Base-by-base conservation (phyloP, 1,140 invertebrate genomes). In the Rhyzopertha dominica region DNA sequence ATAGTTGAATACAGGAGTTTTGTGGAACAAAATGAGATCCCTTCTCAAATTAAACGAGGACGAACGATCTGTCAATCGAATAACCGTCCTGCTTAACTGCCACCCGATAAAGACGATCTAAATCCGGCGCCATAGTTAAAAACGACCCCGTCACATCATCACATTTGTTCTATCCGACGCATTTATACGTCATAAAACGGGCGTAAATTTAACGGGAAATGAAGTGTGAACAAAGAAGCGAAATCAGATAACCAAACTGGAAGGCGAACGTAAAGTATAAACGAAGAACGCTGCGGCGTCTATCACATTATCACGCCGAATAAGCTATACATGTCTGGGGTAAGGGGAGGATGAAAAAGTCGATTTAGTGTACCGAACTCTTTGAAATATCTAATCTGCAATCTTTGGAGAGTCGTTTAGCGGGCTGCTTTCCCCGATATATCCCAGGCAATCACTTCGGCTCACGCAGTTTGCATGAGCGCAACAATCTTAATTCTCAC, bases 381-480 rank as follows among this genome's bases (percentile, higher is more conserved):
- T 34, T 43, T 43, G 24, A 43, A 43, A 43, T 43, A 43, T 43
- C 41, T 43, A 43, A 43, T 43, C 41, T 43, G 26, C 41, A 43
- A 43, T 43, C 41, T 43, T 43, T 25, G 41, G 41, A 43, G 41
- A 43, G 41, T 43, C 41, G 41, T 43, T 43, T 43, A 43, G 41
- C 41, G 41, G 35, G 41, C 41, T 25, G 30, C 16, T 26, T 40
- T 40, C 29, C 38, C 38, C 38, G 38, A 25, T 40, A 40, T 40
- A 40, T 40, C 38, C 24, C 18, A 16, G 24, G 38, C 38, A 40
- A 40, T 40, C 38, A 40, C 38, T 40, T 40, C 26, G 23, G 38
- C 29, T 40, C 38, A 40, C 38, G 38, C 38, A 40, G 38, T 40
- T 40, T 40, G 38, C 38, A 40, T 40, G 38, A 40, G 38, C 25